Base-by-base conservation (phyloP, 2,888 invertebrate genomes). In the Drosophila ezoana region DNA sequence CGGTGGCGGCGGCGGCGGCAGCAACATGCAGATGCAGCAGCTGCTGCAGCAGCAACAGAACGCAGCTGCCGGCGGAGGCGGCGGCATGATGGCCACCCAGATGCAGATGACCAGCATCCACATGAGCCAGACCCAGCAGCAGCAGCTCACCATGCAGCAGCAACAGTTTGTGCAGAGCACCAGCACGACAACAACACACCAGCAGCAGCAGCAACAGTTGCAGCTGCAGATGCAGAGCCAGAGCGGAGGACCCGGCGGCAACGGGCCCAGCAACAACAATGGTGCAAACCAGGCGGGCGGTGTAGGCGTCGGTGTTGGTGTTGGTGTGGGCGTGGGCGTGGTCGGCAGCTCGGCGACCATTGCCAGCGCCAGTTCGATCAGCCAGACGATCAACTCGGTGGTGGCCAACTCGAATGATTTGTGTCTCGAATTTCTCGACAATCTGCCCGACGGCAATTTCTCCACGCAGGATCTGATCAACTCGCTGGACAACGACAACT, bases 341-440 rank as follows among this genome's bases (percentile, higher is more conserved):
- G 75, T 60, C 28, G 67, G 60, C 47, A 70, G 33, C 5, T 33
- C 71, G 20, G 51, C 79, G 13, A 81, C 82, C 10, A 78, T 88
- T 59, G 88, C 88, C 60, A 87, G 87, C 52, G 85, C 91, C 71
- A 87, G 84, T 41, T 90, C 93, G 85, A 92, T 92, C 45, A 92
- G 90, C 72, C 92, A 92, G 72, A 90, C 92, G 59, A 92, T 92
- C 65, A 92, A 90, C 78, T 92, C 92, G 47, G 92, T 92, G 66
- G 92, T 92, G 52, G 92, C 91, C 67, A 92, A 90, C 74, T 89
- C 90, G 71, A 91, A 91, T 71, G 96, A 97, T 92, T 96, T 97
- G 92, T 95, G 95, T 92, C 94, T 97, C 85, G 97, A 97, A 93
- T 96, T 97, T 93, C 94, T 97, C 71, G 97, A 97, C 92, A 96